Percentiles rank a stretch among this genome's conserved stretches.
These are phyloP conservation scores for Girardinus metallicus DNA, from an alignment of 2,797 vertebrate genomes.

Conservation along the genomic window DNA sequence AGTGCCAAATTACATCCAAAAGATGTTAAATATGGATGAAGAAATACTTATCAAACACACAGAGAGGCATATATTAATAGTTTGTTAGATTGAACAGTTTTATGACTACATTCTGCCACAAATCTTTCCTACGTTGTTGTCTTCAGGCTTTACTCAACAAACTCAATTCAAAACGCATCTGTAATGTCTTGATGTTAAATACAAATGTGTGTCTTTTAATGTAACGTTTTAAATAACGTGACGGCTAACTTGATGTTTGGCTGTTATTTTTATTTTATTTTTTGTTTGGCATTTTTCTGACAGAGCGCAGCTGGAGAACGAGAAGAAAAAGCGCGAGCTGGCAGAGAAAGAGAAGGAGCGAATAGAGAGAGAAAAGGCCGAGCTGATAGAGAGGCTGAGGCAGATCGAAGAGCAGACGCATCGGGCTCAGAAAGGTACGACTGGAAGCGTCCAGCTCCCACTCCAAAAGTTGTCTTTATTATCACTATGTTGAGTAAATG, in stretches of 20 bases:
- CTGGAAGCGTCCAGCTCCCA: background rate
- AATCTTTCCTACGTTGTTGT: background rate
- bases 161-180: background rate
- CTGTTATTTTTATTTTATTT: background rate
- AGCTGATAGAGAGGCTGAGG: conserved; percentile 92
- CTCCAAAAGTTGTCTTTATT: too few relatives aligned
- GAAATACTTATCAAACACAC: too few relatives aligned
- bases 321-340: conserved; percentile 94
- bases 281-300: background rate
- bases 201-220: too few relatives aligned
- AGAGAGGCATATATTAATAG: too few relatives aligned
- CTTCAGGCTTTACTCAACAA: background rate
- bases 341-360: conserved; percentile 96
- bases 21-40: too few relatives aligned
- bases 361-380: conserved; percentile 96
- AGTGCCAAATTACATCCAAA: too few relatives aligned
- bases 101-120: too few relatives aligned
- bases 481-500: background rate
- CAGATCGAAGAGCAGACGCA: conserved; percentile 96
- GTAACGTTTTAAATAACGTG: background rate
- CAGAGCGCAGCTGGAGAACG: conserved; percentile 95
- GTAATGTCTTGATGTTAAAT: background rate
- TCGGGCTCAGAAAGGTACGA: conserved; percentile 92
- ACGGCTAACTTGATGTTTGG: background rate
- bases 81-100: too few relatives aligned